These are phyloP conservation scores for Montipora efflorescens DNA, from an alignment of 64 coral and sea anemone genomes.

Conservation along the genomic window DNA sequence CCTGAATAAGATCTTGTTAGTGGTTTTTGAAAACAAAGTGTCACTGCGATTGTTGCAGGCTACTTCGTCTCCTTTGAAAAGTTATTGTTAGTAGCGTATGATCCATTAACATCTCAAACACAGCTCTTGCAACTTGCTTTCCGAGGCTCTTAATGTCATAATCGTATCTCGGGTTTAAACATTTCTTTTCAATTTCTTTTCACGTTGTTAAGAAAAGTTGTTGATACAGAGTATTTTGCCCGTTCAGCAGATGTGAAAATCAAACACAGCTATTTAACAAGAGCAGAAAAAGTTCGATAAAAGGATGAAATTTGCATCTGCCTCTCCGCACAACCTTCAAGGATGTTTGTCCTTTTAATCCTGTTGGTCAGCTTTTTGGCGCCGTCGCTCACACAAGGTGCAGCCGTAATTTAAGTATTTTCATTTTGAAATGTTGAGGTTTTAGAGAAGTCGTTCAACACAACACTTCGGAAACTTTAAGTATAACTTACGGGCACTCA, in stretches of 20 bases:
- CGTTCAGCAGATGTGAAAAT: not conserved
- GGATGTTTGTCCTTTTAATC: not conserved
- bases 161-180: too few relatives aligned
- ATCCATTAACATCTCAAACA: not conserved
- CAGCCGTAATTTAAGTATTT: too few relatives aligned
- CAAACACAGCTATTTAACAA: not conserved
- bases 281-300: not conserved
- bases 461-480: too few relatives aligned
- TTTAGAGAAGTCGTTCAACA: too few relatives aligned
- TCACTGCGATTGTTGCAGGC: too few relatives aligned
- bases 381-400: constrained; percentile 5
- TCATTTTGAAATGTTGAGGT: too few relatives aligned
- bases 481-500: too few relatives aligned
- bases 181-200: not conserved
- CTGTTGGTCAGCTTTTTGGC: not conserved
- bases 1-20: too few relatives aligned
- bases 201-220: not conserved
- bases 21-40: too few relatives aligned
- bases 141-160: too few relatives aligned
- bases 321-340: not conserved
- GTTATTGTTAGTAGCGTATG: too few relatives aligned
- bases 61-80: too few relatives aligned
- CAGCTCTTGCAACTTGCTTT: not conserved
- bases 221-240: not conserved
- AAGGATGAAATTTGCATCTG: not conserved